These are phyloP conservation scores for Spodoptera littoralis DNA, from an alignment of 2,888 invertebrate genomes.

Conservation along the genomic window DNA sequence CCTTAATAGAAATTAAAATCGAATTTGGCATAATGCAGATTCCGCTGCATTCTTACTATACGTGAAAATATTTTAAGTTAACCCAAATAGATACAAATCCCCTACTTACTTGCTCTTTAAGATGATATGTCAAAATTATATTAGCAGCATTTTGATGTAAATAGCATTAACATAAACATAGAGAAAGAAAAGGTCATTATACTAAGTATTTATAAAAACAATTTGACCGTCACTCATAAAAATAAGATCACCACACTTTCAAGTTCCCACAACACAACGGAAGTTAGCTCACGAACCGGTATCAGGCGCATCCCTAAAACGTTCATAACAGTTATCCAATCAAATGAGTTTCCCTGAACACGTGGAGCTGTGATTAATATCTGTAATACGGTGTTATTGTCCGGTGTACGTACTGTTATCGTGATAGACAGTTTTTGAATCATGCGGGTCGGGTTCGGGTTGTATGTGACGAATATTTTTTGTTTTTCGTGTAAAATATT, in stretches of 20 bases:
- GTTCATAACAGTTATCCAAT: conserved; percentile 41
- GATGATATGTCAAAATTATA: too few species aligned
- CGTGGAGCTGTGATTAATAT: conserved; percentile 74
- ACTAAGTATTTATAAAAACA: too few species aligned
- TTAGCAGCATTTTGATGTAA: too few species aligned
- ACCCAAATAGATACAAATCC: too few species aligned
- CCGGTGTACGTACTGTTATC: conserved; percentile 57
- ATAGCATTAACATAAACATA: too few species aligned
- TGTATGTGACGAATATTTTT: conserved; percentile 56
- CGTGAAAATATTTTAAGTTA: too few species aligned
- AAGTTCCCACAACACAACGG: conserved; percentile 41
- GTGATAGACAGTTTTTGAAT: conserved; percentile 71
- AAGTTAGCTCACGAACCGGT: conserved; percentile 32
- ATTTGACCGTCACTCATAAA: background rate
- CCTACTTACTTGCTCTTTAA: too few species aligned
- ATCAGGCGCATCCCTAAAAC: conserved; percentile 13
- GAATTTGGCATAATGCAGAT: too few species aligned
- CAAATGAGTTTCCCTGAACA: conserved; percentile 46
- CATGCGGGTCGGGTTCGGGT: conserved; percentile 77
- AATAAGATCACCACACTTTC: background rate
- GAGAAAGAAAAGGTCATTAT: too few species aligned
- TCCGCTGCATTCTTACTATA: too few species aligned
- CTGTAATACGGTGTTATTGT: conserved; percentile 60
- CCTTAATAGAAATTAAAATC: too few species aligned
- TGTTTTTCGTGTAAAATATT: too few species aligned